Conservation (phyloP, 64 coral and sea anemone genomes). For the Hydrozoanthus tunicans region DNA sequence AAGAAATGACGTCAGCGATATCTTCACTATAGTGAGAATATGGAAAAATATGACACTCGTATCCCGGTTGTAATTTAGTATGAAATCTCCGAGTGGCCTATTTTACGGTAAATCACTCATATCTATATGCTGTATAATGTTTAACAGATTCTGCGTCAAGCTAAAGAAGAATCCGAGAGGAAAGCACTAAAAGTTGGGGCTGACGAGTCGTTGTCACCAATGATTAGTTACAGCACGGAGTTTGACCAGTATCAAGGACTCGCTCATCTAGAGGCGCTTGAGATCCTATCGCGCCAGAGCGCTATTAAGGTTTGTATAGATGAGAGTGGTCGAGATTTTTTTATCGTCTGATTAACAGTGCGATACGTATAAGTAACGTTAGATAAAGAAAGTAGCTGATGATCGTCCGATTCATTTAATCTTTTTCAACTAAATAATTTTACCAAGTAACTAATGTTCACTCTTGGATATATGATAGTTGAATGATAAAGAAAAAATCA, state of each 20-base stretch:
- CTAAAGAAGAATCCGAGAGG: constrained; percentile 83
- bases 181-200: constrained; percentile 50
- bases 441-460: too few relatives aligned
- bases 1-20: too few relatives aligned
- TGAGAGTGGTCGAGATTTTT: background rate
- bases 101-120: too few relatives aligned
- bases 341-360: background rate
- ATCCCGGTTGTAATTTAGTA: too few relatives aligned
- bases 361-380: background rate
- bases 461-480: too few relatives aligned
- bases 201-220: constrained; percentile 29
- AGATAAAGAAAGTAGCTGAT: background rate
- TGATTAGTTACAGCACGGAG: constrained; percentile 79
- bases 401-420: background rate
- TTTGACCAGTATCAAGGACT: constrained; percentile 98
- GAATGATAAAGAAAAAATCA: too few relatives aligned
- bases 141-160: constrained; percentile 73
- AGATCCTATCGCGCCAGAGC: constrained; percentile 89
- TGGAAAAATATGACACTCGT: too few relatives aligned
- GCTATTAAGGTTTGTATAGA: constrained; percentile 70
- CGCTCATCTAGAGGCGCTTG: constrained; percentile 95
- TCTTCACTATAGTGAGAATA: too few relatives aligned
- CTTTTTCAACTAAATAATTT: background rate
- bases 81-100: too few relatives aligned
- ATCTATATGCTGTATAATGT: too few relatives aligned